Base-by-base conservation (phyloP, 2,113 vertebrate genomes). In the Ictalurus punctatus region DNA sequence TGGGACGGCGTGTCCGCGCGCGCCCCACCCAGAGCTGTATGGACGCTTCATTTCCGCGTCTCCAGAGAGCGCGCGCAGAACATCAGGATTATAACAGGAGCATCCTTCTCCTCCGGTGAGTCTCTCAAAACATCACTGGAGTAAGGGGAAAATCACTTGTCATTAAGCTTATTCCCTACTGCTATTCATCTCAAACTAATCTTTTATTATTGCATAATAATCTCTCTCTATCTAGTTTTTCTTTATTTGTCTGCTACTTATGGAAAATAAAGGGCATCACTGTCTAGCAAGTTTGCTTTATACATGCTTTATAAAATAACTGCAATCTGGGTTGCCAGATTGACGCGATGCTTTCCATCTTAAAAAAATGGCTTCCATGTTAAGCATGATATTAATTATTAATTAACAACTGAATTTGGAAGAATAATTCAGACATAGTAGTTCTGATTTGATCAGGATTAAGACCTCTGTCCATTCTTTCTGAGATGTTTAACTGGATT, bases 31-130 rank as follows among this genome's bases (percentile, higher is more conserved):
- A 90, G 90, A 89, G 91, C 92, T 94, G 88, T 93, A 94, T 94
- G 95, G 94, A 95, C 93, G 93, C 93, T 94, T 91, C 92, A 92
- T 25, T 89, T 87, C 92, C 94, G 94, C 94, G 94, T 94, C 95
- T 93, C 93, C 93, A 90, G 90, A 92, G 91, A 91, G 91, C 87
- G 92, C 86, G 91, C 89, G 14, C 88, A 2, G 84, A 78, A 90
- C 74, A 63, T 54, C 91, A 40, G 37, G 34, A 25, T 34, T 16
- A 44, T 25, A 83, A 6, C 81, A 10, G 81, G 23, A 78, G 27
- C 85, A 86, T 86, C 85, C 52, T 40, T 78, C 85, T 76, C 30
- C 71, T 73, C 73, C 7, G 71, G 71, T 86, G 85, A 86, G 85
- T 76, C 69, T 37, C 52, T 86, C 63, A 27, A 78, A 78, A 14